Evolutionary conservation across 2,113 vertebrate species (phyloP).

Genomic region (Theristicus caerulescens): DNA sequence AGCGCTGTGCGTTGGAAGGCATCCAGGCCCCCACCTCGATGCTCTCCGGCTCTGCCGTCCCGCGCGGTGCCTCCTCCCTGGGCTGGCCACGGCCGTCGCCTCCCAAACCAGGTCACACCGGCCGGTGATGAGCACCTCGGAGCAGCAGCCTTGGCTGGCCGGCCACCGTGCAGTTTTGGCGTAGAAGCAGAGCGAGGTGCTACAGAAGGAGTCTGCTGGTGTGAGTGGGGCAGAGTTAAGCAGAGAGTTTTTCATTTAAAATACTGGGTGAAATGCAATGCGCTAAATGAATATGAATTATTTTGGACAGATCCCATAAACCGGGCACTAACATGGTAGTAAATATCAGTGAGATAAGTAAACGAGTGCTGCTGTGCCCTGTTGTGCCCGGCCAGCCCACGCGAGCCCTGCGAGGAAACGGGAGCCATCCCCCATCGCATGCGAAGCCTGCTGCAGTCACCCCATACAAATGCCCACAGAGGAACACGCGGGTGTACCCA

Average conservation of each 20-base stretch:
- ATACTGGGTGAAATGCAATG: background rate
- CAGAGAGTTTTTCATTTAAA: background rate
- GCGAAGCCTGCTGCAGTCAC: background rate
- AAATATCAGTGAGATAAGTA: background rate
- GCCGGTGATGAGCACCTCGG: too few species aligned
- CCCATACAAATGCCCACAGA: fast-evolving
- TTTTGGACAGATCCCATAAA: background rate
- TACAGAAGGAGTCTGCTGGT: background rate
- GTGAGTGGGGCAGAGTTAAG: background rate
- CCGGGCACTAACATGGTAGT: fast-evolving
- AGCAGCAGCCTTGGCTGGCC: background rate
- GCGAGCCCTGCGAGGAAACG: fast-evolving
- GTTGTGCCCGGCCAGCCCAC: background rate
- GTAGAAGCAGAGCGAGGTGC: background rate
- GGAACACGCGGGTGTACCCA: background rate
- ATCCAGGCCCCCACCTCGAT: fast-evolving
- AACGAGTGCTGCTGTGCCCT: background rate
- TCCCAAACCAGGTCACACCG: background rate
- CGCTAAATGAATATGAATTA: background rate
- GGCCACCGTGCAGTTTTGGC: background rate
- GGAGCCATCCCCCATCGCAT: fast-evolving
- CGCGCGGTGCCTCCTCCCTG: fast-evolving
- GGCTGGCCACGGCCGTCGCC: background rate
- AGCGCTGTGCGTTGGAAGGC: background rate
- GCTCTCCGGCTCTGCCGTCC: background rate